These are phyloP conservation scores for Cyaniris semiargus DNA, from an alignment of 2,888 invertebrate species.

Conservation along the genomic window DNA sequence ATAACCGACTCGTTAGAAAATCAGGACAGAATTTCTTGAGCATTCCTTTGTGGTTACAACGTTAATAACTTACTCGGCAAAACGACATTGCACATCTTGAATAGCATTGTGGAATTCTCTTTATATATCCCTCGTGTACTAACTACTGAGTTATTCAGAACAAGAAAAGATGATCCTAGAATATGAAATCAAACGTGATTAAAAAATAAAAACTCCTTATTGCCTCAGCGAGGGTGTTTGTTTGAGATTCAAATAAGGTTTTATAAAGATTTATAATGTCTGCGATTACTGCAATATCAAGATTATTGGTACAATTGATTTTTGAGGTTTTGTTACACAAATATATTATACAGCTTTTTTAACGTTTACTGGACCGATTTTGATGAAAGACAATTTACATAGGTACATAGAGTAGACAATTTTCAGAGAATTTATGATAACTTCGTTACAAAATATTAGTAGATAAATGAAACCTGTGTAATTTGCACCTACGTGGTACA, in stretches of 20 bases:
- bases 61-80: conserved; percentile 18
- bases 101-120: conserved; percentile 13
- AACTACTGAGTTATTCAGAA: conserved; percentile 11
- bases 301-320: not conserved
- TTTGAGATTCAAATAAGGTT: conserved; percentile 8
- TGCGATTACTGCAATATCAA: not conserved
- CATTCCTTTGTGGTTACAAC: conserved; percentile 25
- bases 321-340: too few relatives aligned
- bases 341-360: too few relatives aligned
- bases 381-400: too few relatives aligned
- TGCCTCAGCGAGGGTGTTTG: not conserved
- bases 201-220: conserved; percentile 14
- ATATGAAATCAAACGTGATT: not conserved
- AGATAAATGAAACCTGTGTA: too few relatives aligned
- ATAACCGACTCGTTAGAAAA: conserved; percentile 14
- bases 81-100: conserved; percentile 27
- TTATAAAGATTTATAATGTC: not conserved
- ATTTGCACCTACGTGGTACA: too few relatives aligned
- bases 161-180: conserved; percentile 13
- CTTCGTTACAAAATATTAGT: too few relatives aligned
- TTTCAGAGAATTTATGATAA: too few relatives aligned
- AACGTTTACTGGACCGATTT: too few relatives aligned
- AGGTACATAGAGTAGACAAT: too few relatives aligned
- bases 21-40: conserved; percentile 20
- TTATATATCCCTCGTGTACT: conserved; percentile 13